phyloP scores from a whole-genome alignment of 1,140 invertebrate genomes.

The Hormaphis cornu region DNA sequence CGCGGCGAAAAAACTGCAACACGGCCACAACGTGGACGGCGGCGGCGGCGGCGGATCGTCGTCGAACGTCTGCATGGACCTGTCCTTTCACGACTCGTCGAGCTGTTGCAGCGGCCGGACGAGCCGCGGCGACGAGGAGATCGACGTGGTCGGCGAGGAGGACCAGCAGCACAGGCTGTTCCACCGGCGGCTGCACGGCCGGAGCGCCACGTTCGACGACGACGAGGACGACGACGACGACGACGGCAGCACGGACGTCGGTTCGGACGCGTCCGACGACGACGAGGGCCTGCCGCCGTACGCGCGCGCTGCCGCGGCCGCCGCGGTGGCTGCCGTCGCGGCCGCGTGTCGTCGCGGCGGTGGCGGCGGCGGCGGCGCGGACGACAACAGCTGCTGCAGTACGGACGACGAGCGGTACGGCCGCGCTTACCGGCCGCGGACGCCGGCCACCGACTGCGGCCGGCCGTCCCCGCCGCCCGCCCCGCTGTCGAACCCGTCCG shows the following conservation, averaged over 20 bases:
- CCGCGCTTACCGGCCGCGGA: slow-evolving; percentile 37
- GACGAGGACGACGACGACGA: slow-evolving; percentile 34
- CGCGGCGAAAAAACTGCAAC: slow-evolving; percentile 39
- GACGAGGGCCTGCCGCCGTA: slow-evolving; percentile 21
- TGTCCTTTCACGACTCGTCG: slow-evolving; percentile 34
- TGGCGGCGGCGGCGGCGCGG: slow-evolving; percentile 42
- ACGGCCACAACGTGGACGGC: slow-evolving; percentile 53
- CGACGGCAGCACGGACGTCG: slow-evolving; percentile 33
- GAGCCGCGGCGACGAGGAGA: slow-evolving; percentile 58
- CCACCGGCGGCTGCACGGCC: not conserved
- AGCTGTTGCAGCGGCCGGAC: slow-evolving; percentile 38
- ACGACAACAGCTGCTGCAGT: slow-evolving; percentile 44
- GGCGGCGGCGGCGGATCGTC: slow-evolving; percentile 54
- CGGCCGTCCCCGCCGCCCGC: slow-evolving; percentile 36
- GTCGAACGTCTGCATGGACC: slow-evolving; percentile 33
- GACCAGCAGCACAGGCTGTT: slow-evolving; percentile 42
- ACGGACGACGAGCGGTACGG: slow-evolving; percentile 50
- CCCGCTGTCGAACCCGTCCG: slow-evolving; percentile 43
- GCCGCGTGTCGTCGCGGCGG: slow-evolving; percentile 54
- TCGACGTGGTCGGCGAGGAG: slow-evolving; percentile 57
- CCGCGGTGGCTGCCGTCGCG: slow-evolving; percentile 48
- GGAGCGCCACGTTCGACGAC: slow-evolving; percentile 25
- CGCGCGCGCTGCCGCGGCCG: slow-evolving; percentile 42
- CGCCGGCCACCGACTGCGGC: slow-evolving; percentile 33
- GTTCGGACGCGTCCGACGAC: slow-evolving; percentile 34